Percentiles rank a stretch among this genome's conserved stretches.
Conservation (phyloP, 2,888 invertebrate species). For the Altica lythri region DNA sequence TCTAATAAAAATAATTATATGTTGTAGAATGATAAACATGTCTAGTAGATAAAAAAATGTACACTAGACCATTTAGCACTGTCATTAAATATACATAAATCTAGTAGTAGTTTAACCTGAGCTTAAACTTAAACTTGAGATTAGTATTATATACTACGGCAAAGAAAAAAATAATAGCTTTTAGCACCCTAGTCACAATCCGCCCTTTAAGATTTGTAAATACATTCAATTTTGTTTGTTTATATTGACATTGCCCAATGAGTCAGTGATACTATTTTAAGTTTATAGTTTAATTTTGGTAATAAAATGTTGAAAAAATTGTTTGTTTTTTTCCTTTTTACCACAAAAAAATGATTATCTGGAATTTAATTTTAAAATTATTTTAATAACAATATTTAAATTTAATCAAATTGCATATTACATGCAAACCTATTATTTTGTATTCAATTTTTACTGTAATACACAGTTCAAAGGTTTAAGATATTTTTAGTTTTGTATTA, state of each 20-base stretch:
- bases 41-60: constrained; percentile 18
- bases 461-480: too few species aligned
- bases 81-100: constrained; percentile 29
- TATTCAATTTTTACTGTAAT: too few species aligned
- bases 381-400: too few species aligned
- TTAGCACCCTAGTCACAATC: constrained; percentile 34
- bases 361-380: too few species aligned
- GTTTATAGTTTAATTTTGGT: constrained; percentile 39
- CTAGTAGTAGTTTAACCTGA: constrained; percentile 17
- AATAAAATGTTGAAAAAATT: too few species aligned
- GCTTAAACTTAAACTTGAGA: constrained; percentile 19
- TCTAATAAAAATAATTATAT: background rate
- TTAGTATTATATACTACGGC: constrained; percentile 6
- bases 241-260: constrained; percentile 33
- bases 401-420: too few species aligned
- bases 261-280: constrained; percentile 33
- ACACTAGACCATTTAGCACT: constrained; percentile 31
- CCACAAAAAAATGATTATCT: too few species aligned
- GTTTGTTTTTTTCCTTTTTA: too few species aligned
- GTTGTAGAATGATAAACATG: constrained; percentile 18
- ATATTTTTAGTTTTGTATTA: too few species aligned
- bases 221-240: constrained; percentile 22
- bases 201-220: constrained; percentile 32
- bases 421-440: too few species aligned
- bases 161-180: constrained; percentile 2